These are phyloP conservation scores for Channa striata DNA, from an alignment of 2,797 vertebrate species.

Conservation along the genomic window DNA sequence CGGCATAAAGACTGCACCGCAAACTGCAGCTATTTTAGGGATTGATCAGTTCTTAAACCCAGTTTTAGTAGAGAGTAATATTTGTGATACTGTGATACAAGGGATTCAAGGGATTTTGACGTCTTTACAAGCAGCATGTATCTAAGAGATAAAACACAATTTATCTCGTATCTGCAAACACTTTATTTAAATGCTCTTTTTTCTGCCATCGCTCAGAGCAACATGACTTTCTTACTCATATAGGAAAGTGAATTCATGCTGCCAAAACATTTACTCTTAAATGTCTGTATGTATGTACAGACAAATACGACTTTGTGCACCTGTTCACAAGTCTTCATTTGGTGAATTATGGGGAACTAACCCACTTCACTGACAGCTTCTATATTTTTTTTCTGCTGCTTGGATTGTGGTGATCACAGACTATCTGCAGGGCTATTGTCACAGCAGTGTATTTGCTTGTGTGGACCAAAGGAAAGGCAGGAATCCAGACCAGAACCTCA, in stretches of 20 bases:
- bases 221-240: neutral
- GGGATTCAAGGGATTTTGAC: neutral
- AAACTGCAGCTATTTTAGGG: constrained; percentile 25
- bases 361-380: neutral
- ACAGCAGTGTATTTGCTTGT: neutral
- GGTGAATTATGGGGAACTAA: neutral
- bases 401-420: neutral
- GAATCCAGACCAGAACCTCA: neutral
- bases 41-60: constrained; percentile 15
- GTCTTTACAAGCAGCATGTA: neutral
- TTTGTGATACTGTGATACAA: too few relatives aligned
- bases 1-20: neutral
- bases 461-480: neutral
- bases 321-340: neutral
- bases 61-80: neutral
- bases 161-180: neutral
- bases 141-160: neutral
- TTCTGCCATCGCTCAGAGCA: neutral
- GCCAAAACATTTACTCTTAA: neutral
- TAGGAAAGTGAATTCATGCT: neutral
- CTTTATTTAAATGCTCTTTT: neutral
- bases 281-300: neutral
- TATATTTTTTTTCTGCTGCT: neutral
- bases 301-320: neutral
- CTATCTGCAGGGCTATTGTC: neutral